Base-by-base conservation (phyloP, 2,888 invertebrate genomes). In the Drosophila phalerata region DNA sequence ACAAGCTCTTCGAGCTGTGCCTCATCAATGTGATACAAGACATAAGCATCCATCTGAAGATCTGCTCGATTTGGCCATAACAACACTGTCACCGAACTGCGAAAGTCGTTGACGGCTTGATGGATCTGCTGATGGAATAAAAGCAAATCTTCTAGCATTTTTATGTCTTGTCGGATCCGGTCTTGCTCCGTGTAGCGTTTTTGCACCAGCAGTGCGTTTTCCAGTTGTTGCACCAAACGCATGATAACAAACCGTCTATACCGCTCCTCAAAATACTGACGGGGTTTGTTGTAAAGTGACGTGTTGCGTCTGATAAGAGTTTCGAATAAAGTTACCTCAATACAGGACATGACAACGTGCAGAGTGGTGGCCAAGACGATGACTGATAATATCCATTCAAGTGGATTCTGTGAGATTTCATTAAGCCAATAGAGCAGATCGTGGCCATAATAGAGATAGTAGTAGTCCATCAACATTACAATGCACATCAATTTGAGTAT, bases 211-310 rank as follows among this genome's bases (percentile, higher is more conserved):
- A 85, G 38, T 0, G 81, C 80, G 11, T 32, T 62, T 52, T 84
- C 85, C n/a, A 84, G 51, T 6, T 81, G 68, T 38, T 73, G 73
- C 15, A 83, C 83, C 51, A 85, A 28, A 4, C 79, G 81, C 81
- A 85, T 73, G 3, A 85, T 22, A 5, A 84, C 71, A 51, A 79
- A 85, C 0, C 84, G 57, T 11, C 83, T 72, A 58, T 78, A 81
- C 3, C 68, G 67, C 38, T 77, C 79, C 28, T 85, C 81, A 28
- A 71, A 70, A 22, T 72, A 19, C 15, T 66, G 51, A 0, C 72
- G 63, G 5, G 81, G 79, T 56, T 60, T 57, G 11, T 71, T 65
- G 11, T 45, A 56, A 0, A 52, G 61, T 19, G 47, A 57, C 15
- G 69, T 63, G 47, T 74, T 51, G 3, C 74, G 69, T 10, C 70